These are phyloP conservation scores for Drepana arcuata DNA, from an alignment of 1,140 invertebrate species.

Conservation along the genomic window DNA sequence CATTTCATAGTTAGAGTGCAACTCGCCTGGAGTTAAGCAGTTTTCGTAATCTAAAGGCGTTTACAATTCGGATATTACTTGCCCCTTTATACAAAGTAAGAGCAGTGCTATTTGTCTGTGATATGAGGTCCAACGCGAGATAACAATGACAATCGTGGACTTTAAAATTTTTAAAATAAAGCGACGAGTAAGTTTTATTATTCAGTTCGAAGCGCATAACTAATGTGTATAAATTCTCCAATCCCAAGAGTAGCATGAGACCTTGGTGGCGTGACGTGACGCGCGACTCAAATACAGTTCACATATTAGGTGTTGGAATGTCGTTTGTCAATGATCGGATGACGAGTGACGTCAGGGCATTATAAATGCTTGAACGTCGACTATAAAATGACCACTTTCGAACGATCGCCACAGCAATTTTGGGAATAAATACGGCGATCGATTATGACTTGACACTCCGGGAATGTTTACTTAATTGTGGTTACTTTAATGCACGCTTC, in stretches of 20 bases:
- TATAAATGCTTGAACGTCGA: constrained; percentile 36
- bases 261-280: constrained; percentile 52
- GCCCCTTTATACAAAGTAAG: no score
- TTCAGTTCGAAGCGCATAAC: constrained; percentile 18
- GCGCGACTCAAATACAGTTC: constrained; percentile 42
- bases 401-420: constrained; percentile 28
- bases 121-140: no score
- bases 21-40: no score
- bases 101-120: no score
- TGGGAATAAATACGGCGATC: constrained; percentile 35
- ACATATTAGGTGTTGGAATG: constrained; percentile 57
- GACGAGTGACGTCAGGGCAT: constrained; percentile 50
- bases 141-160: no score
- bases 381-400: constrained; percentile 31
- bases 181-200: constrained; percentile 10
- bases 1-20: no score
- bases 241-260: constrained; percentile 38
- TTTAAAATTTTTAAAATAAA: no score
- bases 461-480: constrained; percentile 36
- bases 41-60: no score
- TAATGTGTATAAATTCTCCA: constrained; percentile 27
- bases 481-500: constrained; percentile 32
- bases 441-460: constrained; percentile 29
- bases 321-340: constrained; percentile 67
- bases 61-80: no score